Base-by-base conservation (phyloP, 2,888 invertebrate genomes). In the Parapristionchus giblindavisi region DNA sequence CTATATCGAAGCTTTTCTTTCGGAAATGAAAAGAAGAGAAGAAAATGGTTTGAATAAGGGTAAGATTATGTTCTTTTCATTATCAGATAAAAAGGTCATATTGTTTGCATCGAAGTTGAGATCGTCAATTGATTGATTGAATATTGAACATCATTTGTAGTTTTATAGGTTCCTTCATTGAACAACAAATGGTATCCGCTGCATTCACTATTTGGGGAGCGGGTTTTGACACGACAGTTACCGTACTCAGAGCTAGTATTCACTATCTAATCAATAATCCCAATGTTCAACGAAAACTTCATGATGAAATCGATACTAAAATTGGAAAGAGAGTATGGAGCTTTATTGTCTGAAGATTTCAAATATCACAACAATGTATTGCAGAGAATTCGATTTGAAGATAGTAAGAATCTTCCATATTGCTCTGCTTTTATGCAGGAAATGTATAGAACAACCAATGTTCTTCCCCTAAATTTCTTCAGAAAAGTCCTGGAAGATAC, bases 131-230 rank as follows among this genome's bases (percentile, higher is more conserved):
- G 4, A 52, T 56, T 56, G 6, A 29, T 3, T 14, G 29, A 21
- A 38, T 5, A 34, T n/a, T 34, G 24, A 38, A 6, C 34, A 5
- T 24, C 2, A 61, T 14, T 36, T 29, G 17, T 11, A 36, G 21
- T 1, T 29, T 48, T 68, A 1, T 36, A 68, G 66, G 52, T 8
- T 51, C 34, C 14, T 68, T 68, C 52, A 34, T 34, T 27, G 34
- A 21, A 6, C 36, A 68, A 8, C 66, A 68, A 36, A 27, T 65
- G 48, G 3, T 4, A 48, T 32, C 21, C 52, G 51, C 66, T 11
- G 66, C 66, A 1, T n/a, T 34, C 3, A 52, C 48, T 1, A 48
- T 68, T n/a, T 68, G 66, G 66, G 66, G 66, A 68, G 66, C 66
- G 27, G 66, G 66, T 52, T 36, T 38, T 14, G 34, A 1, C 1